These are phyloP conservation scores for Seladonia tumulorum DNA, from an alignment of 2,888 invertebrate genomes.

Conservation along the genomic window DNA sequence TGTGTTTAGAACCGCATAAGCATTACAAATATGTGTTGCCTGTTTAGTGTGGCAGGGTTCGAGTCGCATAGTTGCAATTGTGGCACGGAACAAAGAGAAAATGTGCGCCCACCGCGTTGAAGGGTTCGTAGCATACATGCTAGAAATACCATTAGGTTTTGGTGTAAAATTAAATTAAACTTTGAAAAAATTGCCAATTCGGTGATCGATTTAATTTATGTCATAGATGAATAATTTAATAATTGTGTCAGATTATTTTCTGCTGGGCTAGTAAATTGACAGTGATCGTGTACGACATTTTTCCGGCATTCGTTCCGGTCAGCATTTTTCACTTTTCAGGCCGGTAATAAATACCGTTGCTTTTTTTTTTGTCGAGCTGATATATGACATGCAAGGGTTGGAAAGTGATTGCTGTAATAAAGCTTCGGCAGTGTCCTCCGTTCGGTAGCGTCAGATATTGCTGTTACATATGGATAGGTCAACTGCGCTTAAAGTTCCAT, in stretches of 20 bases:
- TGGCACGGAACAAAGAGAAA: background rate
- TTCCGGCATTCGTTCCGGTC: background rate
- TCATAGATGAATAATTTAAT: background rate
- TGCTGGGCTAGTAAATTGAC: background rate
- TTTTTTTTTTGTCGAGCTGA: background rate
- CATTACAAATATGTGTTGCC: background rate
- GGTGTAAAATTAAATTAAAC: too few relatives aligned
- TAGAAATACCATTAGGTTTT: background rate
- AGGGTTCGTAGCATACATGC: background rate
- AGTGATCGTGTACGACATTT: background rate
- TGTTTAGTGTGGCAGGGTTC: background rate
- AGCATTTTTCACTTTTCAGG: background rate
- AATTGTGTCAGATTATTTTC: background rate
- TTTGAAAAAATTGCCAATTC: background rate
- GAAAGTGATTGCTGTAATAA: constrained; percentile 9
- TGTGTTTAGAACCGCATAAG: background rate
- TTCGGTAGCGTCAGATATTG: constrained; percentile 1
- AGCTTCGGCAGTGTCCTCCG: background rate
- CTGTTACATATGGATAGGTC: constrained; percentile 10
- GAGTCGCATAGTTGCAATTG: background rate
- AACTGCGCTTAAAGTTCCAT: constrained; percentile 7
- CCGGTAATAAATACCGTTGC: background rate
- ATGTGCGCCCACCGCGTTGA: background rate
- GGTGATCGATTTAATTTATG: background rate
- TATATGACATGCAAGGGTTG: background rate